Percentiles rank a stretch among this genome's conserved stretches.
phyloP scores from a whole-genome alignment of 2,888 invertebrate species.

The Eristalis intricaria region DNA sequence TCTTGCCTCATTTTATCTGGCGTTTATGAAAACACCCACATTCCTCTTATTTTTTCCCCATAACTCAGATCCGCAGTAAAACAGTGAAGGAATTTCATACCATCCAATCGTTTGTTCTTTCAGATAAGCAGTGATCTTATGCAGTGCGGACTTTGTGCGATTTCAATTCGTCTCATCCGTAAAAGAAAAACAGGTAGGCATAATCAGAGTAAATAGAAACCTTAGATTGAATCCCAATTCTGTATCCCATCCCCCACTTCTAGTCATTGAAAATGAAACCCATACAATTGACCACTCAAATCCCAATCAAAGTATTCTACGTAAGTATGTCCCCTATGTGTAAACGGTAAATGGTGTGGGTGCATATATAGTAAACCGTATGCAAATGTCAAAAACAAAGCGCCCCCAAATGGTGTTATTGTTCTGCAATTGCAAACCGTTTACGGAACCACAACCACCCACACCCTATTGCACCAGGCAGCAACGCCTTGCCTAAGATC shows the following conservation, averaged over 20 bases:
- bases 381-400: slow-evolving; percentile 41
- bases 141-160: slow-evolving; percentile 88
- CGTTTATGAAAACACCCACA: too few species aligned
- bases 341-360: background rate
- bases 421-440: slow-evolving; percentile 51
- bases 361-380: slow-evolving; percentile 37
- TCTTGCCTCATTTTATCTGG: too few species aligned
- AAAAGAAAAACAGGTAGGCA: slow-evolving; percentile 91
- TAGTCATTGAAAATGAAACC: slow-evolving; percentile 52
- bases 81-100: background rate
- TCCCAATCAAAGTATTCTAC: slow-evolving; percentile 16
- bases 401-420: background rate
- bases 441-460: slow-evolving; percentile 33
- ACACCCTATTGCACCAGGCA: slow-evolving; percentile 21
- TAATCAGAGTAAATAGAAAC: slow-evolving; percentile 24
- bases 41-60: too few species aligned
- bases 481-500: background rate
- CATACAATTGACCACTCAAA: slow-evolving; percentile 27
- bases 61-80: too few species aligned
- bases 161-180: slow-evolving; percentile 91
- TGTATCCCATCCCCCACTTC: slow-evolving; percentile 56
- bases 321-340: slow-evolving; percentile 55
- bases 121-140: slow-evolving; percentile 90
- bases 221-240: slow-evolving; percentile 66
- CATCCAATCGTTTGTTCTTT: slow-evolving; percentile 65